Evolutionary conservation across 2,888 invertebrate genomes (phyloP).

Genomic region (Bugulina stolonifera): DNA sequence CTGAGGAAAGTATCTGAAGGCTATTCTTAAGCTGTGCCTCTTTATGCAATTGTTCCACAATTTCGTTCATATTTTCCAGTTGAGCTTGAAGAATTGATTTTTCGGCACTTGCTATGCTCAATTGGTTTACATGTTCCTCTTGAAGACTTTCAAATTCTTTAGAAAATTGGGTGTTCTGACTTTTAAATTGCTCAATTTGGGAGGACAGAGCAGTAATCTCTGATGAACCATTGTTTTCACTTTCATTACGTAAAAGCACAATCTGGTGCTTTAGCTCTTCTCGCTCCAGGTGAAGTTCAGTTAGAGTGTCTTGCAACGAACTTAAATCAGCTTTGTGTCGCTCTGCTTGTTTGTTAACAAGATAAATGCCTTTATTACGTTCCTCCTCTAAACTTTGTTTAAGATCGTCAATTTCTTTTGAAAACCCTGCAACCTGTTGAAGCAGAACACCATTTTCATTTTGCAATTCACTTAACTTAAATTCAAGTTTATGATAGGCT

Average conservation of each 20-base stretch:
- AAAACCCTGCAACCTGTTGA: neutral
- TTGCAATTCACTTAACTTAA: neutral
- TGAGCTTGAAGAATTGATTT: conserved; percentile 28
- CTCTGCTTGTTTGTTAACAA: conserved; percentile 33
- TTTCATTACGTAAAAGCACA: neutral
- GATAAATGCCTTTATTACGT: conserved; percentile 34
- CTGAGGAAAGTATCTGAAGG: neutral
- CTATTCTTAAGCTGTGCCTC: conserved; percentile 22
- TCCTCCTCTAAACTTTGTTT: conserved; percentile 33
- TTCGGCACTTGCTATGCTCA: conserved; percentile 13
- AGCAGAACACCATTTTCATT: neutral
- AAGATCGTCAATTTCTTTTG: neutral
- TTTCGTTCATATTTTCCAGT: conserved; percentile 28
- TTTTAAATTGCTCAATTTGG: neutral
- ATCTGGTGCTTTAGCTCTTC: conserved; percentile 25
- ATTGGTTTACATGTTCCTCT: conserved; percentile 10
- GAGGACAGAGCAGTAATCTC: neutral
- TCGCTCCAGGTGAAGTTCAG: conserved; percentile 35
- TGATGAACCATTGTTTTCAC: neutral
- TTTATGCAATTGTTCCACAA: conserved; percentile 29
- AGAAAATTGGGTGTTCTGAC: neutral
- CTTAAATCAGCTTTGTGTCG: conserved; percentile 33
- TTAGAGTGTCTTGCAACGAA: conserved; percentile 32
- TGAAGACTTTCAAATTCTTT: neutral
- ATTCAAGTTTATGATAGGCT: neutral